Evolutionary conservation across 2,888 invertebrate species (phyloP), one percentile per base, ranked within the genome.

Genomic region (Nomada ferruginata): DNA sequence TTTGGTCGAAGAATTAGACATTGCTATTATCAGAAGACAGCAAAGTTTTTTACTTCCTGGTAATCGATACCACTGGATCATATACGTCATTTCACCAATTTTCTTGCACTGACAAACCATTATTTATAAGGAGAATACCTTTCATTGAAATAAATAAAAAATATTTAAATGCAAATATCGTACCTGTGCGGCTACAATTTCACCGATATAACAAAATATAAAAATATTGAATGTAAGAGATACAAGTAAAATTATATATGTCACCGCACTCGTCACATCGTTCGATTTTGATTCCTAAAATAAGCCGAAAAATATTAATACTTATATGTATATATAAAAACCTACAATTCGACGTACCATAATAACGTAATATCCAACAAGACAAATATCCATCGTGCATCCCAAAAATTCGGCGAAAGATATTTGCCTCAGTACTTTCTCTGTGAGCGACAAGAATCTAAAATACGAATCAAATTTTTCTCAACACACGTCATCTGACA

Each of bases 131-230:
- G 15, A 47, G 13, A 13, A 13, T 47, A 15, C 11, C 0, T 60
- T 36, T 36, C 9, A 47, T 50, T 26, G 15, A 50, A 18, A 26
- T 23, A 9, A 26, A 0, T 18, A 7, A 20, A 18, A 60, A 60
- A 18, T 29, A 36, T 7, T 2, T 11, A 9, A 9, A 52, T 11
- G n/a, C 5, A 11, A 42, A 57, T 44, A 13, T 18, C 23, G 23
- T 78, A 91, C 91, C 79, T 90, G 87, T 53, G 89, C 89, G 0
- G 87, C 85, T 0, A 91, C 85, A 47, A 88, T 80, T 74, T 92
- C 91, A 0, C 92, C 92, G 53, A 91, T 91, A 64, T 90, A 91
- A 61, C 92, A 92, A 70, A 90, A 90, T 81, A 92, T 89, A 42
- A 90, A 91, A 47, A 92, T 91, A 69, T 92, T 92, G 50, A 91